Evolutionary conservation across 2,888 invertebrate genomes (phyloP).

Genomic region (Timandra comae): DNA sequence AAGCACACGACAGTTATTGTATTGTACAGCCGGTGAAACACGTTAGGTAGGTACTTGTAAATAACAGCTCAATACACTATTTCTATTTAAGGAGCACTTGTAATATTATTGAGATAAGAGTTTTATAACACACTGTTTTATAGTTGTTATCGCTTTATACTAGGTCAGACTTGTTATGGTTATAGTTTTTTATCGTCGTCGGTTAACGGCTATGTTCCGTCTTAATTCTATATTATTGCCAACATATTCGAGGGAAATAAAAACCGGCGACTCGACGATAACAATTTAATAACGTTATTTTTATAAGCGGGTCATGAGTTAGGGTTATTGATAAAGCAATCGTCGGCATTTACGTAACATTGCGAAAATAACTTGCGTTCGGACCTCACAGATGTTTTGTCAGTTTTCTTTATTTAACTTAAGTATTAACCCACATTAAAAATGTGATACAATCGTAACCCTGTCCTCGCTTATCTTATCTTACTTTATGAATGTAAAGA

Average conservation of each 20-base stretch:
- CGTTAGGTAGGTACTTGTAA: slow-evolving; percentile 9
- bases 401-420: no score
- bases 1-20: no score
- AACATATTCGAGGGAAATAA: slow-evolving; percentile 7
- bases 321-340: slow-evolving; percentile 6
- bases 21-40: not conserved
- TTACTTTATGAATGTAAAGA: slow-evolving; percentile 12
- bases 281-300: slow-evolving; percentile 31
- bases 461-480: slow-evolving; percentile 18
- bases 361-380: no score
- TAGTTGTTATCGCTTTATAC: slow-evolving; percentile 41
- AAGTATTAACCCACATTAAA: not conserved
- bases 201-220: slow-evolving; percentile 38
- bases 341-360: no score
- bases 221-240: slow-evolving; percentile 39
- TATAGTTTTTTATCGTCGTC: slow-evolving; percentile 44
- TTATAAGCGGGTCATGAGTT: slow-evolving; percentile 20
- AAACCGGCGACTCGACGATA: slow-evolving; percentile 27
- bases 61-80: slow-evolving; percentile 19
- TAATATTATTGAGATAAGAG: slow-evolving; percentile 50
- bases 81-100: slow-evolving; percentile 48
- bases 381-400: no score
- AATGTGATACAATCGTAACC: slow-evolving; percentile 4
- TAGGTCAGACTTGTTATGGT: slow-evolving; percentile 50
- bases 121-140: slow-evolving; percentile 48